Evolutionary conservation across 2,113 vertebrate species (phyloP).

Genomic region (Myrmecobius fasciatus): DNA sequence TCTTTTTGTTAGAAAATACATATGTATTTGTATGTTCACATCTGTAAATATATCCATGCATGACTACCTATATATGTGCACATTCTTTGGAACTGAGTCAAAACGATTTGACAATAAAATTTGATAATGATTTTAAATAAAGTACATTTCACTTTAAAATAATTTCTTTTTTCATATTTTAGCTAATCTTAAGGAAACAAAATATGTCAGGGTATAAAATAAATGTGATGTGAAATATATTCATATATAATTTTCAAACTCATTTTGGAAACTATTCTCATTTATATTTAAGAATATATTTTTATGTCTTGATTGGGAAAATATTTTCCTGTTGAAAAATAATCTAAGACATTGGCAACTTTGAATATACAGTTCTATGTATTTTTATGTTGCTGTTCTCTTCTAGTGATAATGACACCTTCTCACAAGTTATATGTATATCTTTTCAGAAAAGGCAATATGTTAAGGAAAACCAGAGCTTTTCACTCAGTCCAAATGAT

Average conservation of each 20-base stretch:
- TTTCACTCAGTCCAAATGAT: conserved; percentile 29
- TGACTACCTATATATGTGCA: no score
- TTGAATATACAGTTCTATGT: background rate
- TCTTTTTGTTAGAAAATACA: conserved; percentile 13
- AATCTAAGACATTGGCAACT: background rate
- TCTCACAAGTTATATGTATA: background rate
- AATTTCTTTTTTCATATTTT: background rate
- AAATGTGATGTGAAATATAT: conserved; percentile 22
- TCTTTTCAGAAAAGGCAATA: background rate
- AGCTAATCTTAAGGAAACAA: background rate
- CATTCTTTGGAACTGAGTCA: background rate
- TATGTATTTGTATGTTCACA: background rate
- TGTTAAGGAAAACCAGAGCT: background rate
- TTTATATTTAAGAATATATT: conserved; percentile 14
- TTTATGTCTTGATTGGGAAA: background rate
- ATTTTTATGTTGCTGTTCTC: background rate
- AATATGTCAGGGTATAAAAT: background rate
- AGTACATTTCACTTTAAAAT: background rate
- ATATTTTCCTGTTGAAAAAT: background rate
- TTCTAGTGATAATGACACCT: background rate
- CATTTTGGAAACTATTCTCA: background rate
- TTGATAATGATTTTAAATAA: background rate
- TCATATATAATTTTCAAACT: background rate
- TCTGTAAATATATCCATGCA: background rate
- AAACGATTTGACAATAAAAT: background rate